Evolutionary conservation across 2,888 invertebrate genomes (phyloP).

Genomic region (Pilophorus perplexus): DNA sequence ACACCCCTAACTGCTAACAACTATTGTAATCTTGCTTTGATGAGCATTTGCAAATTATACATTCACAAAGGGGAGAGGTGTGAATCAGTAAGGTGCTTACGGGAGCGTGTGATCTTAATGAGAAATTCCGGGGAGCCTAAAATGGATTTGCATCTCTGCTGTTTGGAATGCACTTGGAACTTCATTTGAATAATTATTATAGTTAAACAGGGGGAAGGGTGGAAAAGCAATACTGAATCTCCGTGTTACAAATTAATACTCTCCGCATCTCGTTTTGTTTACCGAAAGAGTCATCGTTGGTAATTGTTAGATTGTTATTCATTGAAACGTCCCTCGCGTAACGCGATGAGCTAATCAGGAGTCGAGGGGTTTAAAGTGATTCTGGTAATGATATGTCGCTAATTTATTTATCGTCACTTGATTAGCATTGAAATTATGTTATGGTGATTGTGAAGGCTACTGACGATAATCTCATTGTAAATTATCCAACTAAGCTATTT

Average conservation of each 20-base stretch:
- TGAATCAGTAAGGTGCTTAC: conserved; percentile 14
- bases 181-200: conserved; percentile 31
- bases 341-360: too few species aligned
- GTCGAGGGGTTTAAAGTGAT: too few species aligned
- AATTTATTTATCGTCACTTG: too few species aligned
- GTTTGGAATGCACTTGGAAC: conserved; percentile 35
- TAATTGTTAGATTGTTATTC: not conserved
- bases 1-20: too few species aligned
- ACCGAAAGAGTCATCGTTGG: not conserved
- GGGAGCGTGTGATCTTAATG: conserved; percentile 34
- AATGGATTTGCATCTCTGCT: conserved; percentile 37
- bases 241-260: not conserved
- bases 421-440: too few species aligned
- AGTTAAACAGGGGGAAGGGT: not conserved
- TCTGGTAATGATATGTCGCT: too few species aligned
- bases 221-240: not conserved
- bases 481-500: too few species aligned
- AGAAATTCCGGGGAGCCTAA: conserved; percentile 32
- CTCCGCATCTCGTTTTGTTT: not conserved
- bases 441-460: too few species aligned
- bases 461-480: too few species aligned
- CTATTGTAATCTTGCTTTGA: conserved; percentile 22
- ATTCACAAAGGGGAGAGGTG: conserved; percentile 35
- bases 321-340: too few species aligned
- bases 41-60: conserved; percentile 25